These are phyloP conservation scores for Pteromalus puparum DNA, from an alignment of 1,140 invertebrate genomes.

Conservation along the genomic window DNA sequence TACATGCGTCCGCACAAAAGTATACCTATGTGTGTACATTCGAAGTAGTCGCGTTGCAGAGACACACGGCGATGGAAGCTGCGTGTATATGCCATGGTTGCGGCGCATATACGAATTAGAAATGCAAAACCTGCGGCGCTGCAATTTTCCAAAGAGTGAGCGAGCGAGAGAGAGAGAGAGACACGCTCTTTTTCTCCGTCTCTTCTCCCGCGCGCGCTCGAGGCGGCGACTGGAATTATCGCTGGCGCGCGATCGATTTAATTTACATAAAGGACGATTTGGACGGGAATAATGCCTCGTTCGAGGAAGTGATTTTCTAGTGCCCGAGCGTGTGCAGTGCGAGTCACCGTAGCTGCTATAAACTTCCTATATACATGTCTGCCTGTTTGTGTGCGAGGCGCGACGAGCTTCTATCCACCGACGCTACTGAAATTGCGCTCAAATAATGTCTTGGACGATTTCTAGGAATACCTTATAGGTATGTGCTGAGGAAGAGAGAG, in stretches of 20 bases:
- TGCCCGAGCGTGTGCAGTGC: neutral
- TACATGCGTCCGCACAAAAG: conserved; percentile 14
- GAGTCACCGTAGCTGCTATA: conserved; percentile 19
- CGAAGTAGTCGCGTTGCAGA: neutral
- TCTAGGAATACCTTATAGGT: neutral
- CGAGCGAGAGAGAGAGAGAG: neutral
- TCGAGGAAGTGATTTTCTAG: conserved; percentile 51
- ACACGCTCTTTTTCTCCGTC: conserved; percentile 18
- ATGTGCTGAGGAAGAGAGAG: no score
- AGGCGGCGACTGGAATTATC: conserved; percentile 16
- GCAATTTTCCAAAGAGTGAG: conserved; percentile 41
- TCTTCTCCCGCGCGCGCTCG: neutral
- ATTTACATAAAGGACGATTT: conserved; percentile 53
- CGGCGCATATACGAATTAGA: conserved; percentile 23
- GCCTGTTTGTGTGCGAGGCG: neutral
- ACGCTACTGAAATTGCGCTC: conserved; percentile 37
- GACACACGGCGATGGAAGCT: conserved; percentile 23
- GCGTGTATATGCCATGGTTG: no score
- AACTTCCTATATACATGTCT: neutral
- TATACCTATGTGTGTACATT: neutral
- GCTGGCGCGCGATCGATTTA: conserved; percentile 45
- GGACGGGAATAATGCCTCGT: conserved; percentile 39
- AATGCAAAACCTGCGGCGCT: conserved; percentile 46
- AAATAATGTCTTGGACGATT: neutral
- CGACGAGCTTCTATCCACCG: neutral